Evolutionary conservation across 1,140 invertebrate genomes (phyloP), one percentile per base, ranked within the genome.

Genomic region (Diorhabda carinulata): DNA sequence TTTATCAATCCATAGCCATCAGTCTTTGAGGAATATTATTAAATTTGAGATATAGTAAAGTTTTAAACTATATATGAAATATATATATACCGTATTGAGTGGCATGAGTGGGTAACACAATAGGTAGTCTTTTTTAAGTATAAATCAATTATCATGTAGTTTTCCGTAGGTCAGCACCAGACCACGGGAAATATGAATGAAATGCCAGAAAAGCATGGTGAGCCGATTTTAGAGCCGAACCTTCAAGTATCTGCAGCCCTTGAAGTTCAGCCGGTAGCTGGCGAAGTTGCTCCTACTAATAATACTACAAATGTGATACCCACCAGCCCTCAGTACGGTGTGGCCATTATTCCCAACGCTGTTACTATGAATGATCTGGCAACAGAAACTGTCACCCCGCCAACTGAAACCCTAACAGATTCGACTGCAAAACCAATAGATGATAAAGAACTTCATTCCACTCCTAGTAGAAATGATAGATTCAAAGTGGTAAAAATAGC

Each of bases 401-500:
- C 75, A 5, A 66, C 70, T 4, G 74, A 74, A 41, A 71, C 65
- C 9, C 59, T 72, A 7, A 71, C 65, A 4, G 72, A 73, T 43
- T 58, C 71, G 5, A 61, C 68, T 7, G 67, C 65, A 2, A 74
- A 72, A 62, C 61, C 69, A 8, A 43, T 61, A 42, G 76, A 76
- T 7, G 76, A 78, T 7, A 81, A 81, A 72, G 78, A 80, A 67
- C 71, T 79, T 56, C 76, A 80, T 57, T 74, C 80, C 58, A 79
- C 80, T 3, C 79, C 79, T 2, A 80, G 78, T 74, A 87, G 91
- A 75, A 93, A 92, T 81, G 91, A 93, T 80, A 85, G 95, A 70
- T 98, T 98, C 82, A 97, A 96, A 86, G 95, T 98, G 71, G 96
- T 98, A 25, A 98, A 98, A 87, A 97, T 98, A 72, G 95, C 96